Base-by-base conservation (phyloP, 2,797 vertebrate species). In the Lacerta viridis region DNA sequence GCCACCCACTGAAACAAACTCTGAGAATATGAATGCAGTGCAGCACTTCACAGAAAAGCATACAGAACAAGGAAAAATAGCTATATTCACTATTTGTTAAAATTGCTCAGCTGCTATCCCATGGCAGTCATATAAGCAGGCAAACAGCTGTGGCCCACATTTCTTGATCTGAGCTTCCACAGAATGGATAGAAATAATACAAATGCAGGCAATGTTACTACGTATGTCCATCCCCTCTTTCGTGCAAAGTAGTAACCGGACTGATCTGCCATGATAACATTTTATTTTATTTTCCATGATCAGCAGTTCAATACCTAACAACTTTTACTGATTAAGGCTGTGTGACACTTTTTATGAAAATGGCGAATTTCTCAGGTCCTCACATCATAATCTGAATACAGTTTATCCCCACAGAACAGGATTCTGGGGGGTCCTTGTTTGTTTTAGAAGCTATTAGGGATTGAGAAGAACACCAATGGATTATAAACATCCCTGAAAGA, bases 31-130 rank as follows among this genome's bases (percentile, higher is more conserved):
- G 87, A 75, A 84, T 18, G 77, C 71, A 50, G 93, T 74, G 91
- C 50, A 43, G 36, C 3, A 87, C 83, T 93, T 71, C 93, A 74
- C 85, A 36, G 20, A 39, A 83, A 80, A 88, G 61, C 27, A 88
- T 41, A 75, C 0, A 83, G 89, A 92, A 89, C 4, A 50, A 87
- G 83, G 87, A 87, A 80, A 43, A 0, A 81, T 85, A 93, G 83
- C 83, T 9, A 55, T 74, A 87, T 82, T n/a, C 82, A 74, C 87
- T 69, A 76, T 41, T 79, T 85, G 92, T 91, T 59, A 81, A 46
- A 88, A 89, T 89, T 41, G 86, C 87, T 93, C 91, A 91, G 93
- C 93, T 94, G 92, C 93, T 84, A 89, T 83, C 74, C 94, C 81
- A 88, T 46, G 87, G 76, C 91, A 92, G 83, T 9, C 59, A 84